Conservation (phyloP, 2,888 invertebrate species). For the Dryobota labecula region DNA sequence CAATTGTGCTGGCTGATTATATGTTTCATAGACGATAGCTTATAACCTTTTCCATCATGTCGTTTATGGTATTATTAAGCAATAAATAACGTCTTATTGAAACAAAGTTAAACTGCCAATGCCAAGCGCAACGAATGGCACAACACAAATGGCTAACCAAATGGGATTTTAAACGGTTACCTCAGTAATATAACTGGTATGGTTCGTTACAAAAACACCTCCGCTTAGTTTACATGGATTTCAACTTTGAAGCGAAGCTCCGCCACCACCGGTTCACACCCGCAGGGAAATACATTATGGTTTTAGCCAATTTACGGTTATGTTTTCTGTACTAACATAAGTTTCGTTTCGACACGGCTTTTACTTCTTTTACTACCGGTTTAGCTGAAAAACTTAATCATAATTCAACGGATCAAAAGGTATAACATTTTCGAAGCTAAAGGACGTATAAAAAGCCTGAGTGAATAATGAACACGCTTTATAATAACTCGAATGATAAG, state of each 20-base stretch:
- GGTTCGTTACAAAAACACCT: constrained; percentile 8
- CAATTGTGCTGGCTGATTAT: constrained; percentile 13
- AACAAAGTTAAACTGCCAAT: constrained; percentile 13
- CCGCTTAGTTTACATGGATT: constrained; percentile 24
- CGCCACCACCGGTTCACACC: neutral
- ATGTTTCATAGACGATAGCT: constrained; percentile 5
- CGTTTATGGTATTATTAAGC: constrained; percentile 25
- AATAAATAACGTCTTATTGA: constrained; percentile 12
- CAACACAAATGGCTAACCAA: constrained; percentile 21
- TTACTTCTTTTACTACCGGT: constrained; percentile 3
- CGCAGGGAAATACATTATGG: constrained; percentile 39
- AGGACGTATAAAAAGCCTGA: constrained; percentile 34
- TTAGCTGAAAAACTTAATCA: constrained; percentile 16
- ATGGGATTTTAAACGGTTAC: constrained; percentile 30
- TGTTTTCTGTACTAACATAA: constrained; percentile 35
- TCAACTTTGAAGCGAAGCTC: constrained; percentile 13
- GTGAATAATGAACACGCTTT: constrained; percentile 57
- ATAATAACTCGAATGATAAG: constrained; percentile 43
- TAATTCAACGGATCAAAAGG: constrained; percentile 36
- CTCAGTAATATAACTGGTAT: constrained; percentile 13
- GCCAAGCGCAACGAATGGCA: constrained; percentile 3
- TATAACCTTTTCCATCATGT: neutral
- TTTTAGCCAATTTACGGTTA: constrained; percentile 32
- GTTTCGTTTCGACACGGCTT: constrained; percentile 23
- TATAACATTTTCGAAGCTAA: constrained; percentile 35